These are phyloP conservation scores for Bradypodion ventrale DNA, from an alignment of 2,797 vertebrate species.

Conservation along the genomic window DNA sequence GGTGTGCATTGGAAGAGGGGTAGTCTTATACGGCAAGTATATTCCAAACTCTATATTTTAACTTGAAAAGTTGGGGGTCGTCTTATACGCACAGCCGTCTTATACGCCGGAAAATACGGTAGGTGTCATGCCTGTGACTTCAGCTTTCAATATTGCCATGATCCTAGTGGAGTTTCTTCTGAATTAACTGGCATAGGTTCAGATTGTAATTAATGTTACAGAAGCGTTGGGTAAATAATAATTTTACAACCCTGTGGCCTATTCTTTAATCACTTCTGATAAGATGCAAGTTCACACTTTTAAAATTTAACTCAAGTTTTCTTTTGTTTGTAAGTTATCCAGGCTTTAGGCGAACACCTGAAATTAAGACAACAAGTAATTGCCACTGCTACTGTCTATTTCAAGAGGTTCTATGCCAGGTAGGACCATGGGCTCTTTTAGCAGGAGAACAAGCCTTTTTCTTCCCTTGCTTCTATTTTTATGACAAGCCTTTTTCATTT, in stretches of 20 bases:
- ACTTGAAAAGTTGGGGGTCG: too few relatives aligned
- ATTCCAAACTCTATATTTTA: too few relatives aligned
- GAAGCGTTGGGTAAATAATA: not conserved
- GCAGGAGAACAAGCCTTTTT: constrained; percentile 20
- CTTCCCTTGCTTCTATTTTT: constrained; percentile 53
- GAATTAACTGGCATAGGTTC: not conserved
- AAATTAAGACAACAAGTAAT: constrained; percentile 99
- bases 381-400: constrained; percentile 98
- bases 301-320: constrained; percentile 65
- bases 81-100: too few relatives aligned
- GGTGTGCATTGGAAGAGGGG: too few relatives aligned
- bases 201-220: not conserved
- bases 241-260: not conserved
- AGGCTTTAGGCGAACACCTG: constrained; percentile 97
- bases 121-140: not conserved
- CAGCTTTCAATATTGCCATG: not conserved
- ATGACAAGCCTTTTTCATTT: constrained; percentile 63
- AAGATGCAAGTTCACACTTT: constrained; percentile 48
- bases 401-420: constrained; percentile 99
- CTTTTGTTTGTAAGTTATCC: constrained; percentile 86
- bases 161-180: not conserved
- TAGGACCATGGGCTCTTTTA: constrained; percentile 74
- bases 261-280: constrained; percentile 42
- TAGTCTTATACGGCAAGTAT: too few relatives aligned
- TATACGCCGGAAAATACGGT: too few relatives aligned